These are phyloP conservation scores for Canis aureus DNA, from an alignment of 2,113 vertebrate genomes.

Conservation along the genomic window DNA sequence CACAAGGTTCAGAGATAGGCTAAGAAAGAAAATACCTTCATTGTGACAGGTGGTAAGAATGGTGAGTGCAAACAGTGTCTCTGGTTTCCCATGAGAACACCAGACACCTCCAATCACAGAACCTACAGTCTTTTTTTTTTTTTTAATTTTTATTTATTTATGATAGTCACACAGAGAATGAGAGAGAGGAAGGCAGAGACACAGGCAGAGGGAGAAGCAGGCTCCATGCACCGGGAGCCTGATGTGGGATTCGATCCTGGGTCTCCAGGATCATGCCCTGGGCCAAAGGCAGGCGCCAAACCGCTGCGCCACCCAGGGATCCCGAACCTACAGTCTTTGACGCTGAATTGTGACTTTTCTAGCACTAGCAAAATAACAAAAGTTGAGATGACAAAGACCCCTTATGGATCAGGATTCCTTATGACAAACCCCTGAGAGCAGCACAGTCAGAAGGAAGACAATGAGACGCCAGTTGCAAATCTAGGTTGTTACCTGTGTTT, in stretches of 20 bases:
- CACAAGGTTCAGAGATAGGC: neutral
- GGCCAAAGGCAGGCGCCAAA: too few species aligned
- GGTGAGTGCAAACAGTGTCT: neutral
- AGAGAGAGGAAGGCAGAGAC: too few species aligned
- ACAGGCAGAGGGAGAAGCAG: too few species aligned
- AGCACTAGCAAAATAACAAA: neutral
- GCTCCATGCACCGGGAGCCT: too few species aligned
- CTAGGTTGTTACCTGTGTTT: neutral
- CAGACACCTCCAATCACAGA: neutral
- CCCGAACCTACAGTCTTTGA: neutral
- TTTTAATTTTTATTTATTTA: too few species aligned
- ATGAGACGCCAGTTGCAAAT: neutral
- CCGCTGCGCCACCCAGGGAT: too few species aligned
- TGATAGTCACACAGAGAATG: too few species aligned
- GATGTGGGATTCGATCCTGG: too few species aligned
- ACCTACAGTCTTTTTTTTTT: neutral
- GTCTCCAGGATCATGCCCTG: too few species aligned
- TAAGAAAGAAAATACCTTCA: neutral
- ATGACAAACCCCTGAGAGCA: neutral
- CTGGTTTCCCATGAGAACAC: neutral
- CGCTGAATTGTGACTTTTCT: neutral
- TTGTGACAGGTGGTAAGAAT: neutral
- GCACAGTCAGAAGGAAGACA: neutral
- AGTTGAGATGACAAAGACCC: neutral
- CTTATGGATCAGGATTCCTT: neutral